phyloP scores from a whole-genome alignment of 2,113 vertebrate species.

The Conger conger region DNA sequence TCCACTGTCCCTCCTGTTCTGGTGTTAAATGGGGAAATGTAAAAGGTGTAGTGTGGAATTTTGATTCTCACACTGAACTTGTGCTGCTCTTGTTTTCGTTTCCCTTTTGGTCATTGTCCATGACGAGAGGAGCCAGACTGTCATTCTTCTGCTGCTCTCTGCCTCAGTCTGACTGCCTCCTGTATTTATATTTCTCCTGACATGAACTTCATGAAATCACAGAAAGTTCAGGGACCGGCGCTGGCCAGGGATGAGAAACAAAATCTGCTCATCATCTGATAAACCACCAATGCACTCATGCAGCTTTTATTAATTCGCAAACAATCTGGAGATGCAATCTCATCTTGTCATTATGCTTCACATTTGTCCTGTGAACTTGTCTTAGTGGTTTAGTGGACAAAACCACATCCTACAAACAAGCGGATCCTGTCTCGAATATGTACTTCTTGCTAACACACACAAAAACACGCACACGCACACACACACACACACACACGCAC shows the following conservation, averaged over 20 bases:
- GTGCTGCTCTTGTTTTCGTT: not conserved
- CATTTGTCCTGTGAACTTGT: not conserved
- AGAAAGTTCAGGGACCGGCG: not conserved
- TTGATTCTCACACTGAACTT: constrained; percentile 7
- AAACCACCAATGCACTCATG: not conserved
- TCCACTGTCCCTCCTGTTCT: not conserved
- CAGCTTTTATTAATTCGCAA: not conserved
- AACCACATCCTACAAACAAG: not conserved
- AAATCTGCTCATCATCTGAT: not conserved
- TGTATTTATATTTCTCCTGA: constrained; percentile 8
- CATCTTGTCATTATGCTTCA: not conserved
- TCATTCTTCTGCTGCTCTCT: not conserved
- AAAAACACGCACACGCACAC: not conserved
- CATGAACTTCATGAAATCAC: constrained; percentile 1
- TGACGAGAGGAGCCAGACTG: not conserved
- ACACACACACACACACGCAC: not conserved
- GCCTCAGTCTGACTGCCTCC: not conserved
- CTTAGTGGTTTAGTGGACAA: not conserved
- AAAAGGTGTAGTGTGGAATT: not conserved
- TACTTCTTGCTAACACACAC: not conserved
- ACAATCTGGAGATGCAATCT: not conserved
- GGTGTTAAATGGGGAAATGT: not conserved
- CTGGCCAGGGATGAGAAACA: not conserved
- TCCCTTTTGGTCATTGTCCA: not conserved
- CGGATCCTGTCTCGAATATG: not conserved